Base-by-base conservation (phyloP, 2,888 invertebrate genomes). In the Andrena chrysosceles region DNA sequence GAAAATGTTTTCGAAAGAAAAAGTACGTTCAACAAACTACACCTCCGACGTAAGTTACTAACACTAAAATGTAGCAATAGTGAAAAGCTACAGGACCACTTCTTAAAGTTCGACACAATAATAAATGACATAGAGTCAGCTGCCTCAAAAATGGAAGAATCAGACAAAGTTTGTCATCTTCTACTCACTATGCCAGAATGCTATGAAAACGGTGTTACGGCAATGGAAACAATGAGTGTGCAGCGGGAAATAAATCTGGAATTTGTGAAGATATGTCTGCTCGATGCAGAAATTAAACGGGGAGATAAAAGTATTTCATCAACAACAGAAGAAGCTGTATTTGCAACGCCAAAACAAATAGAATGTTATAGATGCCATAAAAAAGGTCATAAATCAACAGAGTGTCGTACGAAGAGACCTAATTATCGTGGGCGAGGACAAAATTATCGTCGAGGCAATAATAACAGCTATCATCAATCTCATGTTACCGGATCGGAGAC, bases 81-180 rank as follows among this genome's bases (percentile, higher is more conserved):
- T n/a, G 13, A 52, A 52, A 52, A 52, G 6, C 52, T 52, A n/a
- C 52, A 52, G n/a, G 20, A 52, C n/a, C 52, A 52, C 20, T 52
- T 52, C 20, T 52, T 52, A 52, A 52, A 52, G 52, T 20, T 52
- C n/a, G 52, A 52, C 31, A 33, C 49, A 66, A 35, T 20, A 63
- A 20, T 23, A 26, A 7, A 63, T 8, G 8, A 16, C 13, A 49
- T 20, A 10, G n/a, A 52, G 59, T 60, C 23, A 5, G 66, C n/a
- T 52, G 52, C 5, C 1, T 52, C 20, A 20, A 52, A 52, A 52
- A 6, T 20, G n/a, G 52, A 52, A 60, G 20, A 29, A 16, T 26
- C n/a, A n/a, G 35, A 31, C 29, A 62, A n/a, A 62, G 33, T n/a
- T 10, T 31, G 33, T 8, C 29, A 49, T 29, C 13, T 5, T 5